Percentiles rank a stretch among this genome's conserved stretches.
Conservation (phyloP, 2,888 invertebrate species). For the Sesamia inferens region DNA sequence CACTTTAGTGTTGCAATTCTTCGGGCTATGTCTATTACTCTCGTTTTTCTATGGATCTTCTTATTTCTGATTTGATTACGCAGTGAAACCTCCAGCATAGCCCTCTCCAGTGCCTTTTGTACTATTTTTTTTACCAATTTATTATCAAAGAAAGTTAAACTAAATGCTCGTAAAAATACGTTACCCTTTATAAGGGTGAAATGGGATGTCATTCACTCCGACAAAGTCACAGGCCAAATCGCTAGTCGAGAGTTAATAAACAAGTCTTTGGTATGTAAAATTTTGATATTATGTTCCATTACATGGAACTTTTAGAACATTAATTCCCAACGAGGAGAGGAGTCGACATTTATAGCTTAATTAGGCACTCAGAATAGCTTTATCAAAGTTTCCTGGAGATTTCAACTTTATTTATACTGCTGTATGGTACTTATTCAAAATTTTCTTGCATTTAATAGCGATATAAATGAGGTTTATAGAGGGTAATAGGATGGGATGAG, state of each 20-base stretch:
- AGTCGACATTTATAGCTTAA: constrained; percentile 43
- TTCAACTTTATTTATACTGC: constrained; percentile 21
- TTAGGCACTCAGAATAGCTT: constrained; percentile 48
- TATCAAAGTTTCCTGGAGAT: constrained; percentile 31
- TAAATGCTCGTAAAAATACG: background rate
- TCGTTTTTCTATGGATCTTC: no score
- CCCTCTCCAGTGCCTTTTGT: no score
- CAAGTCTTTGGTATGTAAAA: constrained; percentile 34
- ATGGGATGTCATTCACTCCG: background rate
- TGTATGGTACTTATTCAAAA: constrained; percentile 4
- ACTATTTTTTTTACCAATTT: no score
- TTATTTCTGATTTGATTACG: no score
- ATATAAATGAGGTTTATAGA: background rate
- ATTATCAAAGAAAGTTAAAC: background rate
- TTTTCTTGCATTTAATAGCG: constrained; percentile 15
- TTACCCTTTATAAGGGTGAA: background rate
- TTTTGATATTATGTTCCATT: constrained; percentile 32
- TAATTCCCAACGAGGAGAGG: constrained; percentile 31
- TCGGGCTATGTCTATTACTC: no score
- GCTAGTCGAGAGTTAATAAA: background rate
- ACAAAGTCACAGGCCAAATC: background rate
- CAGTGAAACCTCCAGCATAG: no score
- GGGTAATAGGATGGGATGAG: background rate
- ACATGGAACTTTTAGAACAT: constrained; percentile 27
- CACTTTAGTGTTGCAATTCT: no score